Evolutionary conservation across 1,140 invertebrate species (phyloP).

Genomic region (Drosophila kanapiae): DNA sequence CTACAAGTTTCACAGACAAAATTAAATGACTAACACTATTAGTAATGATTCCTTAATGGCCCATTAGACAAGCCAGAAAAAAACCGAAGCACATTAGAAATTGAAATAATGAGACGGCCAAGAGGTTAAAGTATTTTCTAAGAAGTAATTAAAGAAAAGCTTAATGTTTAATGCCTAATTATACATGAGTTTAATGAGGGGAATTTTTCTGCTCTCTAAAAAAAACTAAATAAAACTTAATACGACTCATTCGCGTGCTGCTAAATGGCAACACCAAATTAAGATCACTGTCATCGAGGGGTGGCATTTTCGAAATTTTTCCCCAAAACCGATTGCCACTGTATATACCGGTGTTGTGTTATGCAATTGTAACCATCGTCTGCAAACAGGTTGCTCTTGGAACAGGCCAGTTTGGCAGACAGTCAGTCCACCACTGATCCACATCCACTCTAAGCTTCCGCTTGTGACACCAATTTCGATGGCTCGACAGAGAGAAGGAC

Average conservation of each 20-base stretch:
- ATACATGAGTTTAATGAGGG: conserved; percentile 11
- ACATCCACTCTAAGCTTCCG: conserved; percentile 46
- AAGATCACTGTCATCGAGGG: conserved; percentile 24
- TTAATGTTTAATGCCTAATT: not conserved
- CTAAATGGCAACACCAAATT: conserved; percentile 40
- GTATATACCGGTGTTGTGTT: conserved; percentile 33
- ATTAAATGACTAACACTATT: not conserved
- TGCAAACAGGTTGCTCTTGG: conserved; percentile 50
- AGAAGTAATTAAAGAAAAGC: not conserved
- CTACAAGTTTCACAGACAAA: not conserved
- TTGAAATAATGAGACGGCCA: not conserved
- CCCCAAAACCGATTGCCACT: conserved; percentile 14
- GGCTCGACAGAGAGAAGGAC: conserved; percentile 27
- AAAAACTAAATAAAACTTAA: conserved; percentile 5
- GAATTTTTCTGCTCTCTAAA: not conserved
- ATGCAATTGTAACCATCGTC: conserved; percentile 46
- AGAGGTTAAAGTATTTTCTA: not conserved
- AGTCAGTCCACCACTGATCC: conserved; percentile 47
- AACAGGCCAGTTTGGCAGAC: conserved; percentile 34
- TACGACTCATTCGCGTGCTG: conserved; percentile 31
- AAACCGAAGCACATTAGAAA: not conserved
- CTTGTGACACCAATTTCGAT: conserved; percentile 35
- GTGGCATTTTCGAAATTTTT: conserved; percentile 6
- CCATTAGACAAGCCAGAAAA: too few relatives aligned
- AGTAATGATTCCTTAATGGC: not conserved